phyloP scores from a whole-genome alignment of 2,888 invertebrate species.

The Hypolimnas misippus region DNA sequence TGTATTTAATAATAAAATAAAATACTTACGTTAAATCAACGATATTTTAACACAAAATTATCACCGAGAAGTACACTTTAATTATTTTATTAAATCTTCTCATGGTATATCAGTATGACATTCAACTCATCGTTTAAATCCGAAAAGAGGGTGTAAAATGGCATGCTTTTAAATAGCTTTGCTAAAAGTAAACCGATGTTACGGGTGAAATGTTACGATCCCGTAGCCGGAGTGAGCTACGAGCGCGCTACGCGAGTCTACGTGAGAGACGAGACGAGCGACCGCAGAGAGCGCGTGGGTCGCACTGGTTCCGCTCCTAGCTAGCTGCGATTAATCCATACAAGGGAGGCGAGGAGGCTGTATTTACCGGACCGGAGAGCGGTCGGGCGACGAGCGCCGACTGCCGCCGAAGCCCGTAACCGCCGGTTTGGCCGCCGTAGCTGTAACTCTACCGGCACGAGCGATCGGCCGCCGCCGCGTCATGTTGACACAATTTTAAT shows the following conservation, averaged over 20 bases:
- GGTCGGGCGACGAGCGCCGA: constrained; percentile 67
- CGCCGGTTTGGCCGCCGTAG: constrained; percentile 57
- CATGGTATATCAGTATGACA: constrained; percentile 66
- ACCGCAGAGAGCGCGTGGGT: constrained; percentile 72
- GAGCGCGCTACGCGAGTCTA: constrained; percentile 54
- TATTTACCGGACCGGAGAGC: constrained; percentile 79
- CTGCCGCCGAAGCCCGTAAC: constrained; percentile 57
- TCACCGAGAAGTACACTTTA: constrained; percentile 61
- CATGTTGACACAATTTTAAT: constrained; percentile 79
- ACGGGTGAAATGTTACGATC: constrained; percentile 56
- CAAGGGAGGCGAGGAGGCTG: constrained; percentile 77
- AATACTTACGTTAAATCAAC: constrained; percentile 29
- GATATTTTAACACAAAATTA: constrained; percentile 22
- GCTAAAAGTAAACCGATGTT: constrained; percentile 52
- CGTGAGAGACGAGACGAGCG: constrained; percentile 52
- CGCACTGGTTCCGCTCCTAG: constrained; percentile 71
- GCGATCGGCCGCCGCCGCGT: constrained; percentile 56
- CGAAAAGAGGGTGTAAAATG: constrained; percentile 61
- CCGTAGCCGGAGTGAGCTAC: constrained; percentile 53
- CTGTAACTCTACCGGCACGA: constrained; percentile 45
- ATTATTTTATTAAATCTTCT: constrained; percentile 68
- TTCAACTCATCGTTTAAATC: constrained; percentile 67
- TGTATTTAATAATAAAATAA: constrained; percentile 9
- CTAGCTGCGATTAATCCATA: constrained; percentile 80
- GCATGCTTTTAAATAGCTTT: constrained; percentile 66